phyloP scores from a whole-genome alignment of 2,797 vertebrate genomes.

The Podarcis siculus region DNA sequence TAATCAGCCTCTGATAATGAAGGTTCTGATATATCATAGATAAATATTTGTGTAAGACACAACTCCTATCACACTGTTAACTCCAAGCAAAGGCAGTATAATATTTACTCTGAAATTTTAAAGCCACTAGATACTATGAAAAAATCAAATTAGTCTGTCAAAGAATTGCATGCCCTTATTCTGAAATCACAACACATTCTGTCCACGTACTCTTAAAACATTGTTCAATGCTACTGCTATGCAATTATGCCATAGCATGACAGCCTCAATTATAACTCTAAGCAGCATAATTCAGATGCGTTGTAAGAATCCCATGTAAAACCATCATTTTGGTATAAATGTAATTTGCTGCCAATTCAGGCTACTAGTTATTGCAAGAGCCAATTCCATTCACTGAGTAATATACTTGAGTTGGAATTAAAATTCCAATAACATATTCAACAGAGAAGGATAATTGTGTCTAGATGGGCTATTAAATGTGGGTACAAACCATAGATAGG shows the following conservation, averaged over 20 bases:
- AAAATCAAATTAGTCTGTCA: slow-evolving; percentile 9
- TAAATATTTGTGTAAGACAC: not conserved
- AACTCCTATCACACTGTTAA: not conserved
- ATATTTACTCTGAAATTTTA: not conserved
- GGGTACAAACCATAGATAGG: slow-evolving; percentile 33
- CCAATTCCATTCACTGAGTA: slow-evolving; percentile 35
- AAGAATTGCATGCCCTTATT: slow-evolving; percentile 24
- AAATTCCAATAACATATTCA: slow-evolving; percentile 38
- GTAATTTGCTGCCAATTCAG: slow-evolving; percentile 16
- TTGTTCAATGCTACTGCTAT: slow-evolving; percentile 3
- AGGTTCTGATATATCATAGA: not conserved
- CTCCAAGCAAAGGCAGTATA: not conserved
- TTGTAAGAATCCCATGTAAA: not conserved
- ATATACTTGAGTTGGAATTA: slow-evolving; percentile 31
- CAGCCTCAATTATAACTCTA: not conserved
- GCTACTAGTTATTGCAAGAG: slow-evolving; percentile 15
- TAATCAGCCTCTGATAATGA: not conserved
- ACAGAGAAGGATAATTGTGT: slow-evolving; percentile 22
- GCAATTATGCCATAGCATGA: slow-evolving; percentile 13
- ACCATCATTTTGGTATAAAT: slow-evolving; percentile 5
- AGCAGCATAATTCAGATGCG: slow-evolving; percentile 12
- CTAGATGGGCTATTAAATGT: slow-evolving; percentile 45
- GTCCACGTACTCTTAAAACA: not conserved
- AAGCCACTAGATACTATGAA: not conserved
- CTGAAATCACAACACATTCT: slow-evolving; percentile 34